Conservation (phyloP, 2,113 vertebrate genomes). For the Eptesicus fuscus region DNA sequence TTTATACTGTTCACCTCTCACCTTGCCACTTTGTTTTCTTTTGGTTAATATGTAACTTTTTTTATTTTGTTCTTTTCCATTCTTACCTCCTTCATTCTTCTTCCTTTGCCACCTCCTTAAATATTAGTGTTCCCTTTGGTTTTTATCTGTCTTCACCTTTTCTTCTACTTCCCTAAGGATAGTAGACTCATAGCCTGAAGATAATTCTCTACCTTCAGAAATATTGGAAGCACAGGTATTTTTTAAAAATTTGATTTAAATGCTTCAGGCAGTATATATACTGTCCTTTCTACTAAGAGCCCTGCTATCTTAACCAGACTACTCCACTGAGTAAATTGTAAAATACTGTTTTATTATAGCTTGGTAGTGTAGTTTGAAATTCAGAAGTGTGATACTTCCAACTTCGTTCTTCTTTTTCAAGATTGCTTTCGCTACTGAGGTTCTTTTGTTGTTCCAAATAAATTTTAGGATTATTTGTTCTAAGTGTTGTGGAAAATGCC, state of each 20-base stretch:
- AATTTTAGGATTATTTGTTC: neutral
- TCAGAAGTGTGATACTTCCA: neutral
- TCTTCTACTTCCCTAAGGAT: neutral
- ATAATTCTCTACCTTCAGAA: neutral
- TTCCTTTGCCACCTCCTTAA: neutral
- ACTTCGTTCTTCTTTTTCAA: neutral
- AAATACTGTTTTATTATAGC: neutral
- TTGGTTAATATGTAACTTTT: neutral
- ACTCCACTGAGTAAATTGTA: neutral
- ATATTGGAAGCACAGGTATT: neutral
- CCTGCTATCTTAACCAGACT: neutral
- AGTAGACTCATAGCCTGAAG: neutral
- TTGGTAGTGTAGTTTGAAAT: neutral
- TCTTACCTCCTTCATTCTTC: neutral
- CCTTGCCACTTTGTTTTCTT: neutral
- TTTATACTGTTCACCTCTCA: neutral
- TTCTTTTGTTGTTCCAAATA: neutral
- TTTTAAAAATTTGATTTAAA: neutral
- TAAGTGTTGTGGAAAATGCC: neutral
- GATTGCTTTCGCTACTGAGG: neutral
- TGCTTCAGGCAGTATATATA: neutral
- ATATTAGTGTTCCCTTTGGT: neutral
- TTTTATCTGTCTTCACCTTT: neutral
- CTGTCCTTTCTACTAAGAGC: neutral
- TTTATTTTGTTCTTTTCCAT: neutral